Conservation (phyloP, 2,797 vertebrate species). For the Sebastes steindachneri region DNA sequence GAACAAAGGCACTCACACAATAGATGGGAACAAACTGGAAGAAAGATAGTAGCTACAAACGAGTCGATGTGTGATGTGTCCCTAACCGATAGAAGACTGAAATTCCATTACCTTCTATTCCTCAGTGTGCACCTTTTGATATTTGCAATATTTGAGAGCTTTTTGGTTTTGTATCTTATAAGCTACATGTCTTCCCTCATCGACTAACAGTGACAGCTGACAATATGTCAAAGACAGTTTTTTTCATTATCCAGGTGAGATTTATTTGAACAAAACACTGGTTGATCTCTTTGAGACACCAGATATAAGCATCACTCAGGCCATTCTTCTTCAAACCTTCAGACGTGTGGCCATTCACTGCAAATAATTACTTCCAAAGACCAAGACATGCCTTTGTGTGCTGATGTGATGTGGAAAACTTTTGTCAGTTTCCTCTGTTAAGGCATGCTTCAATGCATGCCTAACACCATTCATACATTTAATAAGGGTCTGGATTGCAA, state of each 20-base stretch:
- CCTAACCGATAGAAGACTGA: constrained; percentile 34
- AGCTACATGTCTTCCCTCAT: neutral
- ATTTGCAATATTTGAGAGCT: constrained; percentile 35
- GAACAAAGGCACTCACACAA: constrained; percentile 60
- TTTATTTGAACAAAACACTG: constrained; percentile 16
- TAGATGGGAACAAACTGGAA: constrained; percentile 41
- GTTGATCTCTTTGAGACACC: constrained; percentile 5
- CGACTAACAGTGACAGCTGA: constrained; percentile 21
- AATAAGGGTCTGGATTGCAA: constrained; percentile 22
- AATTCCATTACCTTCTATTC: constrained; percentile 67
- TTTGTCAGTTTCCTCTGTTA: neutral
- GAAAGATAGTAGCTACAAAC: constrained; percentile 48
- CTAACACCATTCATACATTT: constrained; percentile 23
- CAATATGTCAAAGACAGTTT: neutral
- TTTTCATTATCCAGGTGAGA: constrained; percentile 9
- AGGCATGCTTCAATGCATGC: constrained; percentile 2
- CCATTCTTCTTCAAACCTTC: neutral
- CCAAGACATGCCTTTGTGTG: constrained; percentile 28
- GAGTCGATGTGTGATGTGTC: constrained; percentile 41
- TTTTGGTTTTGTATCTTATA: constrained; percentile 4
- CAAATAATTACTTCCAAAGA: constrained; percentile 34
- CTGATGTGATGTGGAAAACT: neutral
- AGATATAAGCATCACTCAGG: constrained; percentile 4
- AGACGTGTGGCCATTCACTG: neutral
- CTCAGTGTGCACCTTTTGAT: constrained; percentile 37